These are phyloP conservation scores for Notodonta dromedarius DNA, from an alignment of 2,888 invertebrate genomes.

Conservation along the genomic window DNA sequence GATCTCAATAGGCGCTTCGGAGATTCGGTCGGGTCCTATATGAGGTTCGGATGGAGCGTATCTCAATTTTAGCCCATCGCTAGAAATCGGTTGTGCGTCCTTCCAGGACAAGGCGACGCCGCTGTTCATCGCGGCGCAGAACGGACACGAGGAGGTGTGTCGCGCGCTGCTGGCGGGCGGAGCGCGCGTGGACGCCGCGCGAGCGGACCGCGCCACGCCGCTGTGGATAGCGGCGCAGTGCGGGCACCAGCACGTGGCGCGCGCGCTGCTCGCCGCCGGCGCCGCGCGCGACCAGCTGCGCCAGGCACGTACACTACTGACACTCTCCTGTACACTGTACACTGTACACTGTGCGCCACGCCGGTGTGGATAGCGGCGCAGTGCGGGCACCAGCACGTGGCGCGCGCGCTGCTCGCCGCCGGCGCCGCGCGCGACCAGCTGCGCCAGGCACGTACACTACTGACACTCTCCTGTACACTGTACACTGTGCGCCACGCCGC, in stretches of 20 bases:
- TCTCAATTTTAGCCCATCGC: too few relatives aligned
- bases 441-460: slow-evolving; percentile 85
- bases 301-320: slow-evolving; percentile 85
- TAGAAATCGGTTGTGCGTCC: not conserved
- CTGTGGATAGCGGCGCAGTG: slow-evolving; percentile 98
- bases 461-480: not conserved
- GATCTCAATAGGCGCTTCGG: too few relatives aligned
- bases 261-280: slow-evolving; percentile 90
- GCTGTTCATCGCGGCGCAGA: slow-evolving; percentile 96
- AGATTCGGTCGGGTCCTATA: too few relatives aligned
- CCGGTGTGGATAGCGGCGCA: slow-evolving; percentile 97
- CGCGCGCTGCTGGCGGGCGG: slow-evolving; percentile 89
- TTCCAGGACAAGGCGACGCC: slow-evolving; percentile 95
- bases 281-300: slow-evolving; percentile 90
- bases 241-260: slow-evolving; percentile 93
- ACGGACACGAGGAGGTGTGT: slow-evolving; percentile 94
- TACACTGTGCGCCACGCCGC: slow-evolving; percentile 60
- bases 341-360: slow-evolving; percentile 90
- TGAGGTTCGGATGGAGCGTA: too few relatives aligned
- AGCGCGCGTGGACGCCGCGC: slow-evolving; percentile 88
- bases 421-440: slow-evolving; percentile 92
- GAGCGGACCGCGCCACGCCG: slow-evolving; percentile 94
- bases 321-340: slow-evolving; percentile 34
- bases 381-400: slow-evolving; percentile 95
- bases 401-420: slow-evolving; percentile 89